Evolutionary conservation across 2,113 vertebrate genomes (phyloP).

Genomic region (Rafetus swinhoei): DNA sequence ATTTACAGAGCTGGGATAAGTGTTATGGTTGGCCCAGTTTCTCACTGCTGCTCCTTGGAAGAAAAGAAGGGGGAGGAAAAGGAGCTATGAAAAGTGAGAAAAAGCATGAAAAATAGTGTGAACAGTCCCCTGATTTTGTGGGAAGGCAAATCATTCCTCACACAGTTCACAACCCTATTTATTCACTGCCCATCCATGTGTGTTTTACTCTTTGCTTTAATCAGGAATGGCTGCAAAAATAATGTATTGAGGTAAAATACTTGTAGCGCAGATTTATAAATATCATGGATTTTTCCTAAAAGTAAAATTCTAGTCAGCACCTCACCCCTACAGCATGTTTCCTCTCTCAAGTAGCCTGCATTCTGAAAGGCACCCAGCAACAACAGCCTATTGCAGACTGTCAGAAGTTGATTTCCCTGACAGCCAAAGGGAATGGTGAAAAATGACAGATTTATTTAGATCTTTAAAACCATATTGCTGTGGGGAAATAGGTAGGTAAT

Average conservation of each 20-base stretch:
- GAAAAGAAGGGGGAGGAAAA: not conserved
- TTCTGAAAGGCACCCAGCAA: not conserved
- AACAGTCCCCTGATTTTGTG: not conserved
- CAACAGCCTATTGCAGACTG: not conserved
- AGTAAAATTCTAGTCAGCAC: not conserved
- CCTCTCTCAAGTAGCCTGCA: not conserved
- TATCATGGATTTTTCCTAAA: not conserved
- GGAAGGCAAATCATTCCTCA: not conserved
- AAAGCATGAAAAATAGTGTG: not conserved
- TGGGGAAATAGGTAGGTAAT: not conserved
- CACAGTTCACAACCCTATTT: not conserved
- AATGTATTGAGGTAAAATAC: not conserved
- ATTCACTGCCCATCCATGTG: not conserved
- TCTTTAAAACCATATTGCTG: not conserved
- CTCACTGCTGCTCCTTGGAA: not conserved
- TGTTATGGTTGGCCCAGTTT: not conserved
- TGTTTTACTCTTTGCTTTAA: not conserved
- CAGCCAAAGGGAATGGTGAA: not conserved
- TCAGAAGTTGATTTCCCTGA: not conserved
- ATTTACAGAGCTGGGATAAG: not conserved
- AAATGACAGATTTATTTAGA: not conserved
- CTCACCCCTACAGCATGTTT: not conserved
- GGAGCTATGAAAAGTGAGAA: not conserved
- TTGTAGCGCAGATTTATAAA: not conserved
- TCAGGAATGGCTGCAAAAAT: not conserved